Evolutionary conservation across 2,113 vertebrate species (phyloP), one percentile per base, ranked within the genome.

Genomic region (Sturnira hondurensis): DNA sequence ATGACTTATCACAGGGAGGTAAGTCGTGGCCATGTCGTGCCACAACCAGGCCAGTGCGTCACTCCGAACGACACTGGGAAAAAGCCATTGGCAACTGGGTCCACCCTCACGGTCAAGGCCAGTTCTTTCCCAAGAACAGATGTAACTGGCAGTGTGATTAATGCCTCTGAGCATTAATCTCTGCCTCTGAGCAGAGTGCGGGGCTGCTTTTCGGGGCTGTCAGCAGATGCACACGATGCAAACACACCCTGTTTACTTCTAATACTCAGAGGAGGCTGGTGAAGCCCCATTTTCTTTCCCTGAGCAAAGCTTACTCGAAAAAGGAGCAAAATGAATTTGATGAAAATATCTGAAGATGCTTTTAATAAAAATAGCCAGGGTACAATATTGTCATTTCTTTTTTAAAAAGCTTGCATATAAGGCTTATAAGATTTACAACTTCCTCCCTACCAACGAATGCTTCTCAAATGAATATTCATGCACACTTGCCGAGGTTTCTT

Each of bases 401-500:
- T 45, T 83, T 13, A 22, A 83, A 90, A 89, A 76, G 33, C 96
- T 54, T 81, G 63, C n/a, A 93, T 31, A 85, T 43, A 45, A 83
- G 61, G 28, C 38, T 43, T 8, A 0, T 38, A 74, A 95, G 96
- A 98, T 97, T 97, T 96, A 92, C 61, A 97, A 93, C 97, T 96
- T 95, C 96, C 93, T 4, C 3, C 83, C 95, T 68, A 96, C 68
- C 77, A 94, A 82, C 76, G 47, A 89, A 68, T 76, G 45, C 36
- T 82, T 97, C 94, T 93, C 93, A 96, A 96, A 96, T 94, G 92
- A 98, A 98, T 98, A 98, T 96, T 98, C 96, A 98, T 96, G 70
- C 11, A 38, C 85, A 97, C 90, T 47, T 96, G 41, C 77, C 70
- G n/a, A 93, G 78, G 89, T 83, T 96, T 93, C 92, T 88, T 95